Base-by-base conservation (phyloP, 2,113 vertebrate species). In the Actenoides hombroni region DNA sequence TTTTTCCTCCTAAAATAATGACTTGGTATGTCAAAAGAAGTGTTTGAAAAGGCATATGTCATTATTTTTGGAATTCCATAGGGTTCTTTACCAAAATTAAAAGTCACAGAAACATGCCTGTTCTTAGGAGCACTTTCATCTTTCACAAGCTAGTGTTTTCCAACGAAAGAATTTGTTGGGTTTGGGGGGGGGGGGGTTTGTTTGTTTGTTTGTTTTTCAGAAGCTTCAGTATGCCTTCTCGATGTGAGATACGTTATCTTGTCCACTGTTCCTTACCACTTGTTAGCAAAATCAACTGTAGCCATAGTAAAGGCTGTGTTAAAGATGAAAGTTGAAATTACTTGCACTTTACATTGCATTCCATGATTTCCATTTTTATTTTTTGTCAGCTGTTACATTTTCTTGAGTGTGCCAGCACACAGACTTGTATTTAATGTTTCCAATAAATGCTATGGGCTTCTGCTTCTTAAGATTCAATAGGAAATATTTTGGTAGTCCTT, bases 401-500 rank as follows among this genome's bases (percentile, higher is more conserved):
- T 79, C 61, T 83, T 42, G 46, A 82, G 5, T 76, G 46, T 77
- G 67, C 10, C 9, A 87, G 31, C 18, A 69, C 39, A 39, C 10
- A 64, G 54, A 46, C 7, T 69, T 94, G 60, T 63, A 86, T 89
- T 73, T 87, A 85, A 49, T 49, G 5, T 54, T 94, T 83, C 2
- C 3, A 79, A 76, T 74, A 87, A 92, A 61, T 14, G 2, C 4
- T 31, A 68, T n/a, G 25, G 37, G 8, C 49, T 83, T 91, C 73
- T 93, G 35, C 53, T 85, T 91, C 37, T 81, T 82, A 42, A 79
- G 40, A 76, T 14, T 60, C 28, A 92, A 49, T 71, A 78, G 69
- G 65, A 93, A 79, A 83, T 86, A 92, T 82, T 96, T 92, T 1
- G 9, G 54, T 92, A 73, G 88, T n/a, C 49, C 53, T 94, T 95